A percentile compares a stretch with the other conserved stretches of the same genome.
phyloP scores from a whole-genome alignment of 2,113 vertebrate genomes.

The Talpa occidentalis region DNA sequence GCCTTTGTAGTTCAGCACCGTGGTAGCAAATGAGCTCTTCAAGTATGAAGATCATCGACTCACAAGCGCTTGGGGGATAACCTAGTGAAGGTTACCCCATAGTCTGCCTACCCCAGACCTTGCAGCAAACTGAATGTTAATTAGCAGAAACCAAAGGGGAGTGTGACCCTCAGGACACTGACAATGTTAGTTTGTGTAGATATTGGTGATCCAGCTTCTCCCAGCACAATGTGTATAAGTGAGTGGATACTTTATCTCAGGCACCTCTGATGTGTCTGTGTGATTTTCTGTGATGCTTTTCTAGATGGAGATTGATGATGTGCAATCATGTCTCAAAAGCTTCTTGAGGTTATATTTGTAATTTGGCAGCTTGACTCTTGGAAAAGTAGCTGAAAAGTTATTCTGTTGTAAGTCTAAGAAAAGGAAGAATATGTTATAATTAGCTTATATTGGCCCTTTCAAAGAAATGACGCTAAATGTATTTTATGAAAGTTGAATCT shows the following conservation, averaged over 20 bases:
- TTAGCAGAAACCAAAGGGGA: neutral
- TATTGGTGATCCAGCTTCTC: neutral
- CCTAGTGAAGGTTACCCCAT: neutral
- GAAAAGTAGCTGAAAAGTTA: neutral
- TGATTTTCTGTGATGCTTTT: neutral
- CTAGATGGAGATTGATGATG: neutral
- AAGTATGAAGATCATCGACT: constrained; percentile 20
- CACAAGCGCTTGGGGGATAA: neutral
- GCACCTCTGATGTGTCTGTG: neutral
- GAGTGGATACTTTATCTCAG: neutral
- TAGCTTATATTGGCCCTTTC: neutral
- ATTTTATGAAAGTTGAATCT: neutral
- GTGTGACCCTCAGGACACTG: neutral
- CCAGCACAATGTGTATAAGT: neutral
- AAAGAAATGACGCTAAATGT: neutral
- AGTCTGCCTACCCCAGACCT: neutral
- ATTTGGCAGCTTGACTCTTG: neutral
- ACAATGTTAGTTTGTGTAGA: constrained; percentile 32
- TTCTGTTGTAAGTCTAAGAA: neutral
- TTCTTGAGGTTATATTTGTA: neutral
- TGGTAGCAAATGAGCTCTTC: neutral
- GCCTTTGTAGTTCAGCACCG: constrained; percentile 22
- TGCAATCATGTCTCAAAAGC: neutral
- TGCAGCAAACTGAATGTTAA: constrained; percentile 37
- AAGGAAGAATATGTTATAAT: neutral